Base-by-base conservation (phyloP, 2,113 vertebrate species). In the Mionectes macconnelli region DNA sequence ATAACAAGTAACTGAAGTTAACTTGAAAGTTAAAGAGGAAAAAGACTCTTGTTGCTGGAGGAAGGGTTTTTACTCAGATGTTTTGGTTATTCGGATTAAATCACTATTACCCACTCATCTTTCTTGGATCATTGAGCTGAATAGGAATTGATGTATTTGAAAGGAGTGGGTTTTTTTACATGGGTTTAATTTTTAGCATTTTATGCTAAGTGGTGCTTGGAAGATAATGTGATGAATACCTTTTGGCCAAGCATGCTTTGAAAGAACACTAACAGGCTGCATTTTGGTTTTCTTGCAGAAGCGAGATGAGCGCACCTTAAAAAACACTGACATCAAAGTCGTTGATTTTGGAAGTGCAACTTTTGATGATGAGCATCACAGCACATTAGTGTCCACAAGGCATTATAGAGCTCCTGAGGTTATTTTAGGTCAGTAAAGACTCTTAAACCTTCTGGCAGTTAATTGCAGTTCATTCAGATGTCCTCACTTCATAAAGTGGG, bases 291-390 rank as follows among this genome's bases (percentile, higher is more conserved):
- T 84, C 35, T 97, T 94, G 91, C 93, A 99, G 99, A 99, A 98
- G 96, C 98, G 98, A 68, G 99, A 99, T 94, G 99, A 99, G 59
- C 98, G 99, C 39, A 99, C 98, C 10, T 75, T 99, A 52, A 99
- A 98, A 94, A 99, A 98, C 87, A 98, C 99, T 33, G 98, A 99
- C 88, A 98, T 99, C 72, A 99, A 99, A 96, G 98, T 99, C 4
- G 99, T 99, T 52, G 99, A 99, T 96, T 99, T 99, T 97, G 99
- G 99, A 87, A 99, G 99, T 63, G 99, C 99, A 28, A 99, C 99
- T 2, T 99, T 99, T 33, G 99, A 99, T 64, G 98, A 99, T 21
- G 99, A 99, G 42, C 99, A 99, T 97, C 99, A 99, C 84, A 99
- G 99, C 4, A 99, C 99, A 37, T 98, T 99, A 66, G 99, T 99